Conservation (phyloP, 2,888 invertebrate genomes). For the Callinectes sapidus region DNA sequence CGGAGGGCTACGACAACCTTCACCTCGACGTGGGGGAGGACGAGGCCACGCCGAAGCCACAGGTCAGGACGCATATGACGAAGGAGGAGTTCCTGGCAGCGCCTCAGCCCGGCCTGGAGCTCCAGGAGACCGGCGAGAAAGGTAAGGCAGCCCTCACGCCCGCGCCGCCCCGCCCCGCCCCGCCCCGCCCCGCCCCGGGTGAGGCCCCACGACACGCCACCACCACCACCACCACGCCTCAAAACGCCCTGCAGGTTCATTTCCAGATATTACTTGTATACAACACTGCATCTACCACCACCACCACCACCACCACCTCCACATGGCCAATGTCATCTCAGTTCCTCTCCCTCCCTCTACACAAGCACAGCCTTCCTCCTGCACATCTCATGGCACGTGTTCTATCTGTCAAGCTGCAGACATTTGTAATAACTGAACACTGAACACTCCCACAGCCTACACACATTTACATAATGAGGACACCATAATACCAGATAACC, state of each 20-base stretch:
- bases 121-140: slow-evolving; percentile 58
- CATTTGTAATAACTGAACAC: background rate
- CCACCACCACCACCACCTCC: background rate
- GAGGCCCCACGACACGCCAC: background rate
- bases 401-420: background rate
- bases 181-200: background rate
- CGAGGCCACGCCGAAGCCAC: slow-evolving; percentile 22
- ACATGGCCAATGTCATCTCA: background rate
- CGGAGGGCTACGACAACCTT: slow-evolving; percentile 63
- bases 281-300: background rate
- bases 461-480: background rate
- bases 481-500: background rate
- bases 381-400: background rate
- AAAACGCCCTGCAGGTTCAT: background rate
- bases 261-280: background rate
- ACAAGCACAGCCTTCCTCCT: background rate
- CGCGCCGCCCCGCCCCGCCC: too few species aligned
- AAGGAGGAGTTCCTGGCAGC: slow-evolving; percentile 62
- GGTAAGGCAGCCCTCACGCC: slow-evolving; percentile 39
- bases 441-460: background rate
- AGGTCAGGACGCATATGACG: slow-evolving; percentile 64
- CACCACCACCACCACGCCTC: slow-evolving; percentile 29
- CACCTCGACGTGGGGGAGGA: slow-evolving; percentile 63
- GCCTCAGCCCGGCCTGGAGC: slow-evolving; percentile 59
- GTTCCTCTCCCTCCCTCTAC: background rate